A percentile compares a stretch with the other conserved stretches of the same genome.
Conservation (phyloP, 1,140 invertebrate genomes). For the Drosophila sp. region DNA sequence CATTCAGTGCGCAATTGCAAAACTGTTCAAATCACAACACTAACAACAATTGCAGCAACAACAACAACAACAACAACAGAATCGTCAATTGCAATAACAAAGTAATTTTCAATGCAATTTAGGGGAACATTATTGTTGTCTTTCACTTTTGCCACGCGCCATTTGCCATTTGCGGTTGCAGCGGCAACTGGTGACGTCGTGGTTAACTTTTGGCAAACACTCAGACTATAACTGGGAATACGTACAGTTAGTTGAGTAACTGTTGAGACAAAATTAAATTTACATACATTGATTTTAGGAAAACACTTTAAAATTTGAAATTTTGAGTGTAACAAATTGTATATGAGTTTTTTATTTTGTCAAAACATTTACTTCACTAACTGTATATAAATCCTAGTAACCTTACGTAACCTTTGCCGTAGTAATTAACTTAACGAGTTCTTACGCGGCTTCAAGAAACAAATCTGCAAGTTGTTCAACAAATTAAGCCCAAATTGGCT, state of each 20-base stretch:
- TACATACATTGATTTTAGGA: too few relatives aligned
- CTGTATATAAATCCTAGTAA: constrained; percentile 3
- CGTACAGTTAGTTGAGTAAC: too few relatives aligned
- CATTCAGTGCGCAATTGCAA: constrained; percentile 74
- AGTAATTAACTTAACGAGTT: constrained; percentile 28
- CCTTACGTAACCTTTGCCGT: constrained; percentile 28
- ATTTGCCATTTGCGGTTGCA: constrained; percentile 60
- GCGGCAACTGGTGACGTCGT: constrained; percentile 34
- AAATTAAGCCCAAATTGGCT: background rate
- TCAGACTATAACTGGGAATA: too few relatives aligned
- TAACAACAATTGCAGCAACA: constrained; percentile 30
- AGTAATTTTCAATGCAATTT: constrained; percentile 50
- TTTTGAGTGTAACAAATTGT: too few relatives aligned
- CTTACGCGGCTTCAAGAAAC: background rate
- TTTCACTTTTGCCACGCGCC: constrained; percentile 67
- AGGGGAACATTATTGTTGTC: constrained; percentile 29
- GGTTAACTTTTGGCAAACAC: background rate
- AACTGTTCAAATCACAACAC: constrained; percentile 52
- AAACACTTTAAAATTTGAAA: too few relatives aligned
- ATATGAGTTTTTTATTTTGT: background rate
- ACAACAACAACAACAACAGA: constrained; percentile 29
- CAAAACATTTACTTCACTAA: background rate
- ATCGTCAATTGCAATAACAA: constrained; percentile 44
- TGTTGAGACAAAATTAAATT: background rate
- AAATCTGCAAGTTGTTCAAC: background rate